Evolutionary conservation across 2,888 invertebrate genomes (phyloP).

Genomic region (Nemotelus pantherinus): DNA sequence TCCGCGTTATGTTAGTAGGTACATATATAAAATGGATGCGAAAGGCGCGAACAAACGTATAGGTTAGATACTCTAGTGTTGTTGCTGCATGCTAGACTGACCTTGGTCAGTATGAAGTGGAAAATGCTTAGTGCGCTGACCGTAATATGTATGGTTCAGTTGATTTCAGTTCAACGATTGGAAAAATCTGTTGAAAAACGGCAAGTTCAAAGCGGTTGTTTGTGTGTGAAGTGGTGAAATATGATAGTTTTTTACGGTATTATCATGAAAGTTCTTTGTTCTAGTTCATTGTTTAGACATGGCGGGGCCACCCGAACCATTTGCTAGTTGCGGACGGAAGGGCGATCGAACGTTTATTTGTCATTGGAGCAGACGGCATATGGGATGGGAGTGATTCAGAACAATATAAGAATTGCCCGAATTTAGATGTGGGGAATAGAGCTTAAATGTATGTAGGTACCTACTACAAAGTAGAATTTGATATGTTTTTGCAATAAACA

Average conservation of each 20-base stretch:
- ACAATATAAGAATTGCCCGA: no score
- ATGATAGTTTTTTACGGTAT: slow-evolving; percentile 8
- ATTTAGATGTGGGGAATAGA: no score
- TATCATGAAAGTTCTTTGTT: neutral
- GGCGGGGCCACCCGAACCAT: no score
- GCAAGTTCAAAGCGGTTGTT: slow-evolving; percentile 24
- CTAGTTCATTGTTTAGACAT: neutral
- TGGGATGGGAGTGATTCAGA: no score
- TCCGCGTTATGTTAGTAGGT: neutral
- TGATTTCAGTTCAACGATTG: slow-evolving; percentile 35
- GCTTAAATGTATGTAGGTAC: no score
- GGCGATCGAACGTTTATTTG: no score
- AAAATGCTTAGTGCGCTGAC: slow-evolving; percentile 23
- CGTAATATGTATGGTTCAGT: slow-evolving; percentile 30
- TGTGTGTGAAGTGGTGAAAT: slow-evolving; percentile 8
- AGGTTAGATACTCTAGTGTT: neutral
- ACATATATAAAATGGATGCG: neutral
- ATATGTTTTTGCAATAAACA: no score
- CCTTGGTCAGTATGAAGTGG: slow-evolving; percentile 26
- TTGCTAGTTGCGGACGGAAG: no score
- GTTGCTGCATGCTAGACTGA: neutral
- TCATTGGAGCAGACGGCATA: no score
- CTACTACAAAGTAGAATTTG: no score
- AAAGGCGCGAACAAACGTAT: neutral
- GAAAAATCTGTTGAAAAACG: slow-evolving; percentile 2